Base-by-base conservation (phyloP, 2,888 invertebrate genomes). In the Ischnura elegans region DNA sequence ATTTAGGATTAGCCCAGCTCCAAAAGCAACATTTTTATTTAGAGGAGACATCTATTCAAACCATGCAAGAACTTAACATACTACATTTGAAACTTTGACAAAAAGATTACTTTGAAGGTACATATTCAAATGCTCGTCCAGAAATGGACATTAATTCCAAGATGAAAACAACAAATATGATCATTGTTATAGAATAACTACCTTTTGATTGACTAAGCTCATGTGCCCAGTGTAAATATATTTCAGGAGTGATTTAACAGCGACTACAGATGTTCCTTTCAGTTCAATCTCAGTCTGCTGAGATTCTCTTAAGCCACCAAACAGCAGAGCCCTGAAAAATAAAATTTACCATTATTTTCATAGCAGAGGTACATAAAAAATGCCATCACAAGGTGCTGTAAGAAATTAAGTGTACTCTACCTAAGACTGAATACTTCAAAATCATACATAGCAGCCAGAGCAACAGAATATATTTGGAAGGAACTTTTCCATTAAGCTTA, bases 221-320 rank as follows among this genome's bases (percentile, higher is more conserved):
- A 97, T 96, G 94, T 96, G 96, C 93, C 99, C 99, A 94, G 99
- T 99, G 96, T 99, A 99, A 94, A 99, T 98, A 96, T 99, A 99
- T 95, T 98, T 98, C 0, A 99, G 96, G 0, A 99, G 96, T n/a
- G 98, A 97, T 96, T 98, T 98, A 95, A 99, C 99, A 25, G 98
- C 98, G 94, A 97, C 97, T 90, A 98, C 96, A 1, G 98, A 98
- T 36, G 99, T 98, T 95, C 98, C 99, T 95, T 98, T 97, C 84
- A 99, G 96, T 95, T 98, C 97, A 94, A 99, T 98, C 96, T 99
- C 98, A 93, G 97, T 97, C 97, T 98, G 97, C 94, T 97, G 97
- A n/a, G 97, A 96, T 95, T 97, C 97, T 94, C 96, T 96, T 96
- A 97, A 95, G 6, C 97, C 97, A 85, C 97, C 97, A 96, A 96